Evolutionary conservation across 2,888 invertebrate genomes (phyloP).

Genomic region (Drosophila rellima): DNA sequence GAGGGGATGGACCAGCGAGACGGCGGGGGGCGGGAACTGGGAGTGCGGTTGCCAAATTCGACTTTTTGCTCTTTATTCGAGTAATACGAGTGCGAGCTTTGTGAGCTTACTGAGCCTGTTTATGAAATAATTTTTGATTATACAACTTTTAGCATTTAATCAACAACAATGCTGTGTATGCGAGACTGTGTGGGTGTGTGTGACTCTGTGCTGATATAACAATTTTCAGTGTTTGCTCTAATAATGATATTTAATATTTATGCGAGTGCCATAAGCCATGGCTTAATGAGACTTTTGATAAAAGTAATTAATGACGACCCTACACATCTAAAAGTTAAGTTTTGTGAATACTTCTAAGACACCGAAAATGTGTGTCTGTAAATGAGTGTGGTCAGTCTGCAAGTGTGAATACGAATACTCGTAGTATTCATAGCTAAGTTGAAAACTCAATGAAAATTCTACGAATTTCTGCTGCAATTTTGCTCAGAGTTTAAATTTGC

Average conservation of each 20-base stretch:
- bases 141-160: slow-evolving; percentile 63
- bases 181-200: slow-evolving; percentile 2
- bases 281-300: slow-evolving; percentile 6
- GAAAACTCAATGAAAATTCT: slow-evolving; percentile 10
- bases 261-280: slow-evolving; percentile 3
- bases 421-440: slow-evolving; percentile 9
- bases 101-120: slow-evolving; percentile 50
- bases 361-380: neutral
- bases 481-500: slow-evolving; percentile 39
- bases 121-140: slow-evolving; percentile 70
- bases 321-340: neutral
- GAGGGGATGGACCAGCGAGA: slow-evolving; percentile 8
- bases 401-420: slow-evolving; percentile 1
- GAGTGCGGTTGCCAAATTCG: slow-evolving; percentile 4
- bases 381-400: slow-evolving; percentile 10
- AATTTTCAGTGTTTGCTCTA: slow-evolving; percentile 21
- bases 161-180: slow-evolving; percentile 30
- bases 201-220: slow-evolving; percentile 25
- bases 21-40: neutral
- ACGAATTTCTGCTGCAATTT: slow-evolving; percentile 45
- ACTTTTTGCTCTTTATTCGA: slow-evolving; percentile 6
- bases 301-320: slow-evolving; percentile 8
- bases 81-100: slow-evolving; percentile 35
- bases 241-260: slow-evolving; percentile 18
- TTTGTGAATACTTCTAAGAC: neutral